Evolutionary conservation across 1,140 invertebrate species (phyloP), one percentile per base, ranked within the genome.

Genomic region (Saccostrea cuccullata): DNA sequence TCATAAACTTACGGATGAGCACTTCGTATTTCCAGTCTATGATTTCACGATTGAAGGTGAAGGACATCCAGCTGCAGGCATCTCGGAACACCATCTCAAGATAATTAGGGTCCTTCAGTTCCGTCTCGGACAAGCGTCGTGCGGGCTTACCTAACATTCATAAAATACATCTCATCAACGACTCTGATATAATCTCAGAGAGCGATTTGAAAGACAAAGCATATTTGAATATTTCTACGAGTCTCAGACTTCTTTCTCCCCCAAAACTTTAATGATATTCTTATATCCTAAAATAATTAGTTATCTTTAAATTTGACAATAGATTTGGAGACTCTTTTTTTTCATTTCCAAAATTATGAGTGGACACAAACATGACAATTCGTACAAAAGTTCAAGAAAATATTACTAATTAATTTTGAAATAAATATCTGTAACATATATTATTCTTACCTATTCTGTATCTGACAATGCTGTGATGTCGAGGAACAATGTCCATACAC

Each of bases 381-480:
- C 6, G 2, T 47, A 3, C 6, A 2, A 47, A 47, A 47, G 6
- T 47, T 47, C 2, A 47, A 47, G 6, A 3, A 3, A 47, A 3
- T 47, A 47, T 47, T 47, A 47, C 6, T 47, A 47, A 47, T 47
- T 47, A 47, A 6, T 6, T 47, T 47, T 47, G 40, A 6, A 47
- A 47, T 6, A 47, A 47, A 47, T 8, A 8, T 47, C 47, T 47
- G 6, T 9, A 47, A 3, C 47, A 47, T 8, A 47, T 8, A 12
- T 17, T 23, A 86, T 58, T 92, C 86, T 98, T 94, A 88, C 98
- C 98, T 95, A 97, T 97, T 90, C 98, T 96, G 94, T 98, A 99
- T 92, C 98, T 96, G 89, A 99, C 99, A 90, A 99, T 96, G 94
- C 99, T 99, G 92, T 99, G 98, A 96, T 99, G 98, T 89, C 98